A percentile compares a stretch with the other conserved stretches of the same genome.
phyloP scores from a whole-genome alignment of 2,113 vertebrate genomes.

The Scopus umbretta region DNA sequence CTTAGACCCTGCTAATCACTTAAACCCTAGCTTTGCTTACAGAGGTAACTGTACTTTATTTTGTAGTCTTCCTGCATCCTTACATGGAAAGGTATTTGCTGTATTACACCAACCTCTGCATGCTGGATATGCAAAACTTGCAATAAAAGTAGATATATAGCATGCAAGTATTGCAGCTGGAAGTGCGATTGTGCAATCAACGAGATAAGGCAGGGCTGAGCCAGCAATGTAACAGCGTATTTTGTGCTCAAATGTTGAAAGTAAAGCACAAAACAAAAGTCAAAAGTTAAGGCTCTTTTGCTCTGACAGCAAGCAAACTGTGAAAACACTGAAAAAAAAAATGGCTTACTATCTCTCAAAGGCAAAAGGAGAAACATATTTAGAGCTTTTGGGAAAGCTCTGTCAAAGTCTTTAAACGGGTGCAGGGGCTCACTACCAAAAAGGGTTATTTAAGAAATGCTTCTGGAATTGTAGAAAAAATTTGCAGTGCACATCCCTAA shows the following conservation, averaged over 20 bases:
- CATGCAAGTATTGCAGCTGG: background rate
- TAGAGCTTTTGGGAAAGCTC: background rate
- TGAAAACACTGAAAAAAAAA: too few species aligned
- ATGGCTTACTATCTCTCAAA: background rate
- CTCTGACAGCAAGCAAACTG: background rate
- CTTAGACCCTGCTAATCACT: slow-evolving; percentile 9
- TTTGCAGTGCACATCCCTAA: background rate
- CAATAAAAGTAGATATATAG: background rate
- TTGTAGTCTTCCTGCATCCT: background rate
- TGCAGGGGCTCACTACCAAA: background rate
- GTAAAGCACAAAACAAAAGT: background rate
- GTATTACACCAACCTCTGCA: background rate
- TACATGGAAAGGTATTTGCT: slow-evolving; percentile 29
- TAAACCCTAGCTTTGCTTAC: slow-evolving; percentile 5
- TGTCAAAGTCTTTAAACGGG: background rate
- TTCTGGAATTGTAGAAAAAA: background rate
- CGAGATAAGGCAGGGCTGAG: slow-evolving; percentile 7
- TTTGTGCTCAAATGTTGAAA: background rate
- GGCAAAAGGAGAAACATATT: background rate
- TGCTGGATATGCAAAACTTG: background rate
- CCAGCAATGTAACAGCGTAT: background rate
- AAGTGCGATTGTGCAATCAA: background rate
- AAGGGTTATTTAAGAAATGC: background rate
- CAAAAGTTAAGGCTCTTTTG: background rate
- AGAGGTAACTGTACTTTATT: background rate